phyloP scores from a whole-genome alignment of 2,888 invertebrate species.

The Lasioglossum zephyrum region DNA sequence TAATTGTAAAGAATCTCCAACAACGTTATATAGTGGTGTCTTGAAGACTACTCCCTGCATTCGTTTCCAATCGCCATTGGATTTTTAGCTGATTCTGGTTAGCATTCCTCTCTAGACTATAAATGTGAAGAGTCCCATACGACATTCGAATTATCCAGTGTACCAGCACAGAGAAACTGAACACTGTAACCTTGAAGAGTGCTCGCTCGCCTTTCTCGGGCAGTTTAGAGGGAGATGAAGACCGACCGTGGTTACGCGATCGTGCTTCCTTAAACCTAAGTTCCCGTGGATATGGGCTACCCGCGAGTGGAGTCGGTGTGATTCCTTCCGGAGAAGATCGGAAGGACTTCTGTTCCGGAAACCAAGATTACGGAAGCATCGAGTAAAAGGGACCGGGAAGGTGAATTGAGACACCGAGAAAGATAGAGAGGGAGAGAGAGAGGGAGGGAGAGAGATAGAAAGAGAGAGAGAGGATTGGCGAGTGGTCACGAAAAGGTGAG shows the following conservation, averaged over 20 bases:
- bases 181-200: background rate
- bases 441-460: background rate
- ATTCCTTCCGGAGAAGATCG: slow-evolving; percentile 42
- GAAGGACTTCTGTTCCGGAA: background rate
- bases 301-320: slow-evolving; percentile 32
- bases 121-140: background rate
- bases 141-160: background rate
- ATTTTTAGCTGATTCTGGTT: background rate
- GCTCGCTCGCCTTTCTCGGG: background rate
- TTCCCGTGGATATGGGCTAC: slow-evolving; percentile 15
- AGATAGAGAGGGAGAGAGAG: too few species aligned
- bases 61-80: background rate
- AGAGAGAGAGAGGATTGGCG: background rate
- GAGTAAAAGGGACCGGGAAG: background rate
- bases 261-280: slow-evolving; percentile 27
- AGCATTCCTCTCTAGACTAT: background rate
- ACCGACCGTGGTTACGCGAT: slow-evolving; percentile 19
- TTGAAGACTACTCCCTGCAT: background rate
- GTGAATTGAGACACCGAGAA: too few species aligned
- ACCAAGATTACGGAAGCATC: background rate
- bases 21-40: background rate
- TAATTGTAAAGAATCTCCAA: too few species aligned
- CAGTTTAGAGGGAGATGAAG: background rate
- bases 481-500: slow-evolving; percentile 49
- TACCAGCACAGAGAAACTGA: background rate